Evolutionary conservation across 2,113 vertebrate genomes (phyloP), one percentile per base, ranked within the genome.

Genomic region (Erythrocercus mccallii): DNA sequence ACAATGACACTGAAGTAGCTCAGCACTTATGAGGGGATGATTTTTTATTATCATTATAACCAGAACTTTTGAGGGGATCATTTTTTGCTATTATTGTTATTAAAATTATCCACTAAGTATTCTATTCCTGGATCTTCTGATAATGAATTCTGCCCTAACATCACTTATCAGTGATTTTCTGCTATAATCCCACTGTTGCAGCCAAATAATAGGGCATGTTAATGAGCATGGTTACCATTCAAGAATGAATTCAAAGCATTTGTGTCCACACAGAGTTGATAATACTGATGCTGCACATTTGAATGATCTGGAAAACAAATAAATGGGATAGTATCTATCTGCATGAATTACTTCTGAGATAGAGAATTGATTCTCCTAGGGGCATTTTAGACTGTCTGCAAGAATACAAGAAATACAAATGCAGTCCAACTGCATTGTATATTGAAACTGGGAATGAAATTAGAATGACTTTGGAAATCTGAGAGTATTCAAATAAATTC

Each of bases 21-120:
- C 3, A 68, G 38, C 62, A 69, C 4, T 42, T 40, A 37, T 1
- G 14, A 77, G 14, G 10, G 20, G 12, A 62, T 58, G 28, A 48
- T 50, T 57, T 92, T 48, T 78, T 51, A 15, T 23, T 38, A 35
- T 22, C 37, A n/a, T 44, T 53, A 47, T 24, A 40, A 68, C 28
- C 0, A 0, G 16, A 68, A n/a, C 13, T 45, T 81, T 45, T 25
- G 24, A 47, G 38, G 20, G n/a, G 16, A 45, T 74, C 2, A 12
- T 25, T 44, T 74, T 66, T 71, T 58, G 24, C 70, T 62, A 37
- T 68, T 66, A n/a, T 54, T 3, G 2, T 45, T 85, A 51, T 54
- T 84, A 78, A 81, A 81, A 61, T 11, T 2, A 54, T 61, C 12
- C 25, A 73, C 23, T 77, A 47, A 51, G 8, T 37, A 53, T 25